Base-by-base conservation (phyloP, 2,888 invertebrate species). In the Ypsolopha sequella region DNA sequence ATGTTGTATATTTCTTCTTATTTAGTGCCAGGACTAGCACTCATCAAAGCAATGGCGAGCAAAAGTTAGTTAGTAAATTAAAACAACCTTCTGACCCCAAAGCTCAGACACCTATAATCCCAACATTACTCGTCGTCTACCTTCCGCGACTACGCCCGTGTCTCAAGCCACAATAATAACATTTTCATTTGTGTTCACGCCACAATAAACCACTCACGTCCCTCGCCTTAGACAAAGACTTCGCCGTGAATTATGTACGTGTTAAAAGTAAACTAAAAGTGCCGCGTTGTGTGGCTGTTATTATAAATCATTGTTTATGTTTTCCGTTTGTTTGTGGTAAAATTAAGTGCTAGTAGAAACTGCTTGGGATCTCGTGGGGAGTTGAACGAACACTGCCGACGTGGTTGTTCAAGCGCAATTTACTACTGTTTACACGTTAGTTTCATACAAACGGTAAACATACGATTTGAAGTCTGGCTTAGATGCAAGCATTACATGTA, bases 231-330 rank as follows among this genome's bases (percentile, higher is more conserved):
- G 84, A 85, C 85, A 86, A 86, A 86, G 85, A 84, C 85, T 80
- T 72, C 74, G 62, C 73, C 75, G 79, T 86, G 85, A 86, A 81
- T 86, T 84, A 86, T 86, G 77, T 80, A 86, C 85, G 85, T 84
- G 86, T 86, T 86, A 85, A 86, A 86, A 85, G 84, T 86, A 85
- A 85, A 85, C 84, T 80, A 80, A 84, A 85, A 86, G 85, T 86
- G 80, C 76, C 80, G 75, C 81, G 79, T 77, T 82, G 75, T 82
- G 76, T 80, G 79, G 78, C 72, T 75, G 84, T 81, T 85, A 85
- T 80, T 84, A 87, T 87, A 87, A 87, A 87, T 87, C 86, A 87
- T 86, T 85, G 84, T 80, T 87, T 87, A 86, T 86, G 87, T 78
- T 86, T 87, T 87, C 87, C 86, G 87, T 84, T 86, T 84, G 75